These are phyloP conservation scores for Thermophis baileyi DNA, from an alignment of 2,113 vertebrate genomes.

Conservation along the genomic window DNA sequence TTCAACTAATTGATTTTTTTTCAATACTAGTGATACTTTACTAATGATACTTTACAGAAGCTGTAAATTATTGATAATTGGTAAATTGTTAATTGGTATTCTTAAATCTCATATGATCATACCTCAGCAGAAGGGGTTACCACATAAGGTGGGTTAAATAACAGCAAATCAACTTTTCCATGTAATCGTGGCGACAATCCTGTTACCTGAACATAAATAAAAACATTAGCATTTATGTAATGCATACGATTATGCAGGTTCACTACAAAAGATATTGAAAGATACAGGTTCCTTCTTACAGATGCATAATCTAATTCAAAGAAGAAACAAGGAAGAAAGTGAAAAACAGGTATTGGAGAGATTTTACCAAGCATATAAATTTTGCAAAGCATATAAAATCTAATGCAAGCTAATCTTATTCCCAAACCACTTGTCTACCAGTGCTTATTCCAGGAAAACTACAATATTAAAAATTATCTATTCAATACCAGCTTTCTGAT, in stretches of 20 bases:
- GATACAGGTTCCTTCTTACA: not conserved
- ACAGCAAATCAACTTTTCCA: constrained; percentile 86
- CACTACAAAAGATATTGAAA: not conserved
- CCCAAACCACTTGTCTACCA: not conserved
- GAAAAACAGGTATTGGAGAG: not conserved
- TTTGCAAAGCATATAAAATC: not conserved
- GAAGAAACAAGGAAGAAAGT: not conserved
- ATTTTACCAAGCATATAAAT: not conserved
- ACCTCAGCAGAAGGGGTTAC: constrained; percentile 93
- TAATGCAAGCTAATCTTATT: not conserved
- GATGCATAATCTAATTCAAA: not conserved
- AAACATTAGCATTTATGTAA: not conserved
- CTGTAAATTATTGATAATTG: not conserved
- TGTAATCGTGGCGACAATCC: constrained; percentile 79
- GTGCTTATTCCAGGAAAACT: not conserved
- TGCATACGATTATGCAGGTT: not conserved
- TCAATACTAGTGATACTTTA: not conserved
- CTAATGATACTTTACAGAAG: not conserved
- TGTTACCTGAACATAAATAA: constrained; percentile 71
- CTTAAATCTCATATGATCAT: constrained; percentile 15
- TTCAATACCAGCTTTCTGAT: not conserved
- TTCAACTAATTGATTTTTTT: not conserved
- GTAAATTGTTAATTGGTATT: not conserved
- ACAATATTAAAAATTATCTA: not conserved
- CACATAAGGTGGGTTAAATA: constrained; percentile 96